These are phyloP conservation scores for Microtus oregoni DNA, from an alignment of 2,113 vertebrate species.

Conservation along the genomic window DNA sequence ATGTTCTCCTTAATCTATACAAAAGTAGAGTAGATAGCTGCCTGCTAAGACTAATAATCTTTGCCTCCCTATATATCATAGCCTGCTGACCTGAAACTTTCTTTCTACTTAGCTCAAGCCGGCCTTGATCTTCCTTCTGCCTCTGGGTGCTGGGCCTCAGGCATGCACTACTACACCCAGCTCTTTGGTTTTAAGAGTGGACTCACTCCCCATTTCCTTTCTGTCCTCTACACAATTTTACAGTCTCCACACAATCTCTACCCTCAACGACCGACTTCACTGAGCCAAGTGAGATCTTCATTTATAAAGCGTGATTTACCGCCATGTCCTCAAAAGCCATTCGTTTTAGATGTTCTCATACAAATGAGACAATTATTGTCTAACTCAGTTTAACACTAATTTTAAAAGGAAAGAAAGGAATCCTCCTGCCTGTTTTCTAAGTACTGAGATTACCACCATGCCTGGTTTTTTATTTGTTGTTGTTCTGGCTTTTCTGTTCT, in stretches of 20 bases:
- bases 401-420: constrained; percentile 34
- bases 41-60: not conserved
- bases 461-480: not conserved
- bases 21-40: not conserved
- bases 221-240: not conserved
- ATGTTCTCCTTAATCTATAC: not conserved
- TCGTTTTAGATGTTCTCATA: not conserved
- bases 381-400: constrained; percentile 17
- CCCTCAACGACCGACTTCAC: not conserved
- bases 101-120: not conserved
- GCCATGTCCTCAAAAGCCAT: constrained; percentile 25
- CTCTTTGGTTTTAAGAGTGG: not conserved
- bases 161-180: not conserved
- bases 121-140: not conserved
- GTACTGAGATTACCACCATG: not conserved
- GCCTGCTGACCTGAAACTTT: not conserved
- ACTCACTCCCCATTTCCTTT: not conserved
- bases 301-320: constrained; percentile 40
- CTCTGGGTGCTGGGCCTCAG: not conserved
- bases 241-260: not conserved
- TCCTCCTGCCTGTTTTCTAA: not conserved
- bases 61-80: not conserved
- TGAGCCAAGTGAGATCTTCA: not conserved
- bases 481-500: not conserved
- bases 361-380: not conserved